Percentiles rank a stretch among this genome's conserved stretches.
Evolutionary conservation across 2,797 vertebrate species (phyloP).

Genomic region (Danio albolineatus): DNA sequence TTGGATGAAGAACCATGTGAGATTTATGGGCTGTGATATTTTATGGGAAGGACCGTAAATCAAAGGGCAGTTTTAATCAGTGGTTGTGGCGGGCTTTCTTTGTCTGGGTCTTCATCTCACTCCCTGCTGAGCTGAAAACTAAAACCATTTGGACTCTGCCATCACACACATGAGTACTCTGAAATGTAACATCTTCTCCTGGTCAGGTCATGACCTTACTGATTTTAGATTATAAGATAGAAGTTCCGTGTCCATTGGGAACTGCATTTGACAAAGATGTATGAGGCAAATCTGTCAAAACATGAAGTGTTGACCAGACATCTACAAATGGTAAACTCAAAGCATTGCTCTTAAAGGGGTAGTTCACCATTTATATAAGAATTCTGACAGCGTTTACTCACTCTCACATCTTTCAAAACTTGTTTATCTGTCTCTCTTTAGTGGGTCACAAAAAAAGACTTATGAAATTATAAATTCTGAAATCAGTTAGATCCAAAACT

Average conservation of each 20-base stretch:
- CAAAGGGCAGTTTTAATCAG: conserved; percentile 50
- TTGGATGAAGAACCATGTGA: conserved; percentile 25
- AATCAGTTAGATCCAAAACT: not conserved
- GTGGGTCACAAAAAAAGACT: too few species aligned
- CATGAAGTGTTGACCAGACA: conserved; percentile 25
- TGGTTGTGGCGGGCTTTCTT: conserved; percentile 30
- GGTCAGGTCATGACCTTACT: conserved; percentile 42
- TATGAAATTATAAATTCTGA: too few species aligned
- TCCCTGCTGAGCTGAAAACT: conserved; percentile 47
- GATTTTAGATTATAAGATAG: conserved; percentile 50
- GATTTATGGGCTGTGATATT: conserved; percentile 53
- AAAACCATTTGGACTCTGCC: conserved; percentile 43
- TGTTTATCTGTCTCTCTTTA: not conserved
- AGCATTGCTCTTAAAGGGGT: not conserved
- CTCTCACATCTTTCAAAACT: not conserved
- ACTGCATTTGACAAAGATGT: conserved; percentile 32
- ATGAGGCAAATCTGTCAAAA: conserved; percentile 36
- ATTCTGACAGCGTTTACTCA: not conserved
- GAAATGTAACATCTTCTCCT: conserved; percentile 35
- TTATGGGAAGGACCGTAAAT: conserved; percentile 52
- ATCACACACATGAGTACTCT: conserved; percentile 27
- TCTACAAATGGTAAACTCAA: not conserved
- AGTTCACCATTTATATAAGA: not conserved
- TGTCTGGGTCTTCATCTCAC: conserved; percentile 35
- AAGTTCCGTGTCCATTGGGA: conserved; percentile 38